Evolutionary conservation across 2,888 invertebrate genomes (phyloP).

Genomic region (Apomyelois bistriatella): DNA sequence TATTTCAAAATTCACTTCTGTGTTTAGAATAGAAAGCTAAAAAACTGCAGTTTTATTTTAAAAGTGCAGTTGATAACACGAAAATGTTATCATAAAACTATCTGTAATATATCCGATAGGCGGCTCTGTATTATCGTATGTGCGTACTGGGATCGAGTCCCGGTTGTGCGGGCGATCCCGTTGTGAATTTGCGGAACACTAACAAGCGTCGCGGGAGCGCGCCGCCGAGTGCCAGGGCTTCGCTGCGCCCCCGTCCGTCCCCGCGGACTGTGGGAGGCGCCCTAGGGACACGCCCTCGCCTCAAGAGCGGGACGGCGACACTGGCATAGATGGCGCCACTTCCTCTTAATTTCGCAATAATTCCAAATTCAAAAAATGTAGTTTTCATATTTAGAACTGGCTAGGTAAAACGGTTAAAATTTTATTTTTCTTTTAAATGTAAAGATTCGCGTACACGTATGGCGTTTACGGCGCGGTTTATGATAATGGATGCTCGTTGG

Average conservation of each 20-base stretch:
- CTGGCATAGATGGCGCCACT: constrained; percentile 68
- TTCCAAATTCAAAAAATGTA: constrained; percentile 26
- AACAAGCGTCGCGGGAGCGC: constrained; percentile 79
- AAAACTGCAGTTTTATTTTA: background rate
- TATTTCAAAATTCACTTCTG: background rate
- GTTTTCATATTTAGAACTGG: constrained; percentile 11
- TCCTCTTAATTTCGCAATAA: constrained; percentile 17
- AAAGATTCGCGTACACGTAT: constrained; percentile 28
- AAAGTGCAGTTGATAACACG: background rate
- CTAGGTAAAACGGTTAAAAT: constrained; percentile 25
- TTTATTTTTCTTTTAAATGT: constrained; percentile 18
- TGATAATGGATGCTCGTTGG: constrained; percentile 50
- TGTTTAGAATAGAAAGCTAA: background rate
- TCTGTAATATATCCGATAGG: constrained; percentile 54
- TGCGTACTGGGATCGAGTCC: constrained; percentile 73
- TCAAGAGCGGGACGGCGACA: constrained; percentile 73
- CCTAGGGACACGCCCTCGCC: constrained; percentile 80
- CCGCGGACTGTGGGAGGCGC: constrained; percentile 77
- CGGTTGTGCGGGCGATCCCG: constrained; percentile 78
- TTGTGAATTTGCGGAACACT: constrained; percentile 79
- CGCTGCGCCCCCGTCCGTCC: constrained; percentile 77
- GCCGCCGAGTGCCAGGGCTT: constrained; percentile 74
- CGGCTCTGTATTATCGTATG: constrained; percentile 73
- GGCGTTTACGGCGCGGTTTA: constrained; percentile 35
- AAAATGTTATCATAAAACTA: constrained; percentile 10